Base-by-base conservation (phyloP, 2,888 invertebrate species). In the Dicycla oo region DNA sequence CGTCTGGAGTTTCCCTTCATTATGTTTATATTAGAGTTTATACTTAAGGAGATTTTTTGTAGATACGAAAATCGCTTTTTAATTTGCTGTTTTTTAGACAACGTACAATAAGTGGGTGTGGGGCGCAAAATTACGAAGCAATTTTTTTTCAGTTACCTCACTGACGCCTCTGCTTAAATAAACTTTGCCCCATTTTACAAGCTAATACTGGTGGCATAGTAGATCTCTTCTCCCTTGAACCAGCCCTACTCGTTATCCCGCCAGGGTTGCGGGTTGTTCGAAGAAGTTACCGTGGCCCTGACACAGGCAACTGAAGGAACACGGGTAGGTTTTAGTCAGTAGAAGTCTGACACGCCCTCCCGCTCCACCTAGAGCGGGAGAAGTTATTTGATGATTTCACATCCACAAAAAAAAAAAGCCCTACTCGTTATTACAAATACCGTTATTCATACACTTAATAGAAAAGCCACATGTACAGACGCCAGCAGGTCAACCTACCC, bases 21-120 rank as follows among this genome's bases (percentile, higher is more conserved):
- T 54, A 23, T 53, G 30, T 79, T 79, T 79, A 56, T 71, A 68
- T 72, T 78, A 40, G n/a, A 65, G 61, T 80, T 80, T 76, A 40
- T 43, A 63, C 43, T 34, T 23, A 53, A 34, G 18, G 34, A 8
- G 26, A 43, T 26, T 54, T 57, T 64, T 49, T 13, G n/a, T 5
- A 30, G 15, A 34, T n/a, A 58, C 18, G 20, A 64, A 26, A 30
- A 60, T 80, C 11, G 13, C 30, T 73, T 49, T 23, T 10, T 26
- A 69, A 38, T 51, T 49, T 51, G 8, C 45, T 49, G 1, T 45
- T 57, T 26, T 18, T 18, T 49, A 26, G 7, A 20, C 0, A 51
- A 8, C 4, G 8, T 64, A 40, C 18, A 38, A 13, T 15, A n/a
- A 20, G 2, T 56, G 6, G 20, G 15, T 10, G 15, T 34, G 4